Conservation (phyloP, 2,113 vertebrate genomes). For the Corvus hawaiiensis region DNA sequence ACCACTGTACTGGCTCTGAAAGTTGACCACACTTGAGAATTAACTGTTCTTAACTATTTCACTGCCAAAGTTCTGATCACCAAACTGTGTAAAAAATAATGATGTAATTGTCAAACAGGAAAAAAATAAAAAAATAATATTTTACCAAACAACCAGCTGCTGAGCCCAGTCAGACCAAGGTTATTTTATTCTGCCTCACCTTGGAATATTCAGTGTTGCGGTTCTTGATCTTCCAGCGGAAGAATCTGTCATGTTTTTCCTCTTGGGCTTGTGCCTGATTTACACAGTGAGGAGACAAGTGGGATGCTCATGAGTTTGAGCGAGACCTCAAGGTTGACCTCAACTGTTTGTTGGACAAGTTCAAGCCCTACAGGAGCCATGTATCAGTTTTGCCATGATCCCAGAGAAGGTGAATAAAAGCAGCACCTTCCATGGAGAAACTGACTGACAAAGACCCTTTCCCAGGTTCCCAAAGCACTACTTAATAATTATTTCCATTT, state of each 20-base stretch:
- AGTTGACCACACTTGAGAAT: background rate
- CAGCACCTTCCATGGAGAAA: background rate
- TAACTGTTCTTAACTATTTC: background rate
- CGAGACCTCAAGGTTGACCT: background rate
- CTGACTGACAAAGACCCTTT: background rate
- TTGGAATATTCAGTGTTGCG: background rate
- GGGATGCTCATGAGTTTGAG: background rate
- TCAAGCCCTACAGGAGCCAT: background rate
- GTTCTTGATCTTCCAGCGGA: background rate
- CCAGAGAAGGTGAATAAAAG: background rate
- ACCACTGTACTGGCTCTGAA: background rate
- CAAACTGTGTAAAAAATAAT: background rate
- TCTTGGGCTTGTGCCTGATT: background rate
- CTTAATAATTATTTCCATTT: background rate
- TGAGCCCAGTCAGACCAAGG: background rate
- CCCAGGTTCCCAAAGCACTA: background rate
- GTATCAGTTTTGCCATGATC: background rate
- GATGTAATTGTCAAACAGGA: background rate
- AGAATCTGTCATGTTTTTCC: background rate
- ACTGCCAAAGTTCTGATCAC: background rate
- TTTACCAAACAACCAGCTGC: background rate
- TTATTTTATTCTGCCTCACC: background rate
- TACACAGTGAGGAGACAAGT: background rate
- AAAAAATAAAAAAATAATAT: accelerated
- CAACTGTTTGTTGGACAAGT: background rate